Evolutionary conservation across 2,888 invertebrate species (phyloP).

Genomic region (Timandra comae): DNA sequence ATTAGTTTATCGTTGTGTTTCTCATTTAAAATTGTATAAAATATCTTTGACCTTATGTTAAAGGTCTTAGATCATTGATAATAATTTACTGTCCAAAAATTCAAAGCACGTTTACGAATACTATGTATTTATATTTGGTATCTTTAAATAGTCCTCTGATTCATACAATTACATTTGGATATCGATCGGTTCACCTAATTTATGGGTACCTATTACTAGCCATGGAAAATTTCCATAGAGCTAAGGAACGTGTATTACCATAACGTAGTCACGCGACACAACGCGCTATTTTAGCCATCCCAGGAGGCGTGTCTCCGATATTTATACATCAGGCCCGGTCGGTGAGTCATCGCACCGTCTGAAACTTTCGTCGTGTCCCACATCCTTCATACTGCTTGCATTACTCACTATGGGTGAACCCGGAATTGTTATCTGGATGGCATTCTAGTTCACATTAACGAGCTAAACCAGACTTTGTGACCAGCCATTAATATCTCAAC

Average conservation of each 20-base stretch:
- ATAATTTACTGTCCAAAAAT: too few relatives aligned
- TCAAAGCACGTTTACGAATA: too few relatives aligned
- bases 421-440: conserved; percentile 51
- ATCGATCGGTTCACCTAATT: conserved; percentile 26
- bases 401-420: conserved; percentile 69
- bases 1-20: conserved; percentile 1
- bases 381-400: conserved; percentile 64
- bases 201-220: conserved; percentile 17
- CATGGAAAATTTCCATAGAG: conserved; percentile 31
- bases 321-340: conserved; percentile 59
- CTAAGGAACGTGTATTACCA: conserved; percentile 43
- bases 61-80: too few relatives aligned
- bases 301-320: conserved; percentile 74
- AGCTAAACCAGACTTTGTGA: conserved; percentile 9
- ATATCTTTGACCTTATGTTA: too few relatives aligned
- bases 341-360: conserved; percentile 67
- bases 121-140: background rate
- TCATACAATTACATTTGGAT: conserved; percentile 19
- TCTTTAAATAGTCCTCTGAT: background rate
- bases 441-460: conserved; percentile 18
- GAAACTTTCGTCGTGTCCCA: conserved; percentile 70
- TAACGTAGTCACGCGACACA: conserved; percentile 66
- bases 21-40: too few relatives aligned
- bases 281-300: conserved; percentile 64
- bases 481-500: conserved; percentile 12